Evolutionary conservation across 2,888 invertebrate genomes (phyloP).

Genomic region (Phymatocera aterrima): DNA sequence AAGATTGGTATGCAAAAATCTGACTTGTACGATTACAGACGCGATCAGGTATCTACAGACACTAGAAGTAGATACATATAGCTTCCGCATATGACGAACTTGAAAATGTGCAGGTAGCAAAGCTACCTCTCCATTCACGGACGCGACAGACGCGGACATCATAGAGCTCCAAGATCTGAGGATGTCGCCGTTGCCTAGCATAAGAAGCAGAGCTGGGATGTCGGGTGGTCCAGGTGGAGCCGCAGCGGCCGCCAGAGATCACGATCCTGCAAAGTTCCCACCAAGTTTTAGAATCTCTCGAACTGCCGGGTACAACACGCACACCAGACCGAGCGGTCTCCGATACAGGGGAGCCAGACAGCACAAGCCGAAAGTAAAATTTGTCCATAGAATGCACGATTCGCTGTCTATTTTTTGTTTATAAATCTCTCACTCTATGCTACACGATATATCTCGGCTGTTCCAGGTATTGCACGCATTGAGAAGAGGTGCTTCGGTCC

Average conservation of each 20-base stretch:
- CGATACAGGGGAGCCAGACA: constrained; percentile 68
- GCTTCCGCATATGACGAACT: no score
- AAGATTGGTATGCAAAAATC: constrained; percentile 8
- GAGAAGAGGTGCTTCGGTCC: constrained; percentile 88
- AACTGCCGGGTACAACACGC: constrained; percentile 70
- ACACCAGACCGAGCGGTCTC: constrained; percentile 68
- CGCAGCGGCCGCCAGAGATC: constrained; percentile 75
- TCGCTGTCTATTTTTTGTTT: neutral
- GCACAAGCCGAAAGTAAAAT: constrained; percentile 69
- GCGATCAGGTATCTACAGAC: no score
- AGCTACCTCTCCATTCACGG: constrained; percentile 68
- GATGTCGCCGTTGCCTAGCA: constrained; percentile 90
- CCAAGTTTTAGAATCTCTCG: constrained; percentile 86
- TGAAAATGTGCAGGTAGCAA: constrained; percentile 71
- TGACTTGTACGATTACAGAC: neutral
- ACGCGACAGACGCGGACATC: constrained; percentile 82
- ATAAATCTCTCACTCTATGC: neutral
- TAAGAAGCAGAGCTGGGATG: constrained; percentile 79
- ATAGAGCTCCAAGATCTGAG: constrained; percentile 93
- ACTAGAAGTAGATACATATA: neutral
- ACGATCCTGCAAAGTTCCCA: constrained; percentile 83
- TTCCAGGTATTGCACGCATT: constrained; percentile 87
- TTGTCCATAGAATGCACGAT: neutral
- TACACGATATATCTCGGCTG: constrained; percentile 72
- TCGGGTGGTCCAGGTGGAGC: constrained; percentile 62